phyloP scores from a whole-genome alignment of 1,140 invertebrate species.

The Drosophila pruinosa region DNA sequence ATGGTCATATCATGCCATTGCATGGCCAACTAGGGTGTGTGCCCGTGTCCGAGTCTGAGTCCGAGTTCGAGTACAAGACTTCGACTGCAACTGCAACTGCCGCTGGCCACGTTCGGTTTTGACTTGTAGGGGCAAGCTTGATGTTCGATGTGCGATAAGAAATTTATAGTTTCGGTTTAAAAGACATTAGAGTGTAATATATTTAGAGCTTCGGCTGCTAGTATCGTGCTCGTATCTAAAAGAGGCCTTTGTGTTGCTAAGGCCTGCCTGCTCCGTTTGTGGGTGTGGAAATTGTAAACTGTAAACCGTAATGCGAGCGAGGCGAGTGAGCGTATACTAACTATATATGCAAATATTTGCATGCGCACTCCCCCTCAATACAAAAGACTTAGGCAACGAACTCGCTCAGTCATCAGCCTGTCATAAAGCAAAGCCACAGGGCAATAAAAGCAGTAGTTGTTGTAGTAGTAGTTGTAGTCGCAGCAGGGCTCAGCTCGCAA shows the following conservation, averaged over 20 bases:
- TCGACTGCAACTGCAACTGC: conserved; percentile 17
- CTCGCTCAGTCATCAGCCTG: conserved; percentile 55
- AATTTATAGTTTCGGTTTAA: conserved; percentile 80
- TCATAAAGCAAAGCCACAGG: conserved; percentile 51
- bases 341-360: conserved; percentile 76
- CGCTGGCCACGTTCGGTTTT: conserved; percentile 54
- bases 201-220: conserved; percentile 49
- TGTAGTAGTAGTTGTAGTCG: neutral
- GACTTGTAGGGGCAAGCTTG: conserved; percentile 72
- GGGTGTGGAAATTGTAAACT: conserved; percentile 54
- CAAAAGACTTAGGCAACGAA: conserved; percentile 79
- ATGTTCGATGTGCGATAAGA: conserved; percentile 77
- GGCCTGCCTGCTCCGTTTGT: conserved; percentile 38
- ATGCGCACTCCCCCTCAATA: conserved; percentile 39
- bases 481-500: neutral
- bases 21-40: conserved; percentile 69
- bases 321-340: neutral
- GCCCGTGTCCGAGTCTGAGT: conserved; percentile 12
- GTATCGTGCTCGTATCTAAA: conserved; percentile 10
- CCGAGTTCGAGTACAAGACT: neutral
- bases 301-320: neutral
- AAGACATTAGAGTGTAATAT: conserved; percentile 79
- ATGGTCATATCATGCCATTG: conserved; percentile 1
- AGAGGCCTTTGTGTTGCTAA: conserved; percentile 55
- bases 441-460: neutral